phyloP scores from a whole-genome alignment of 2,888 invertebrate species.

The Dryobotodes eremita region DNA sequence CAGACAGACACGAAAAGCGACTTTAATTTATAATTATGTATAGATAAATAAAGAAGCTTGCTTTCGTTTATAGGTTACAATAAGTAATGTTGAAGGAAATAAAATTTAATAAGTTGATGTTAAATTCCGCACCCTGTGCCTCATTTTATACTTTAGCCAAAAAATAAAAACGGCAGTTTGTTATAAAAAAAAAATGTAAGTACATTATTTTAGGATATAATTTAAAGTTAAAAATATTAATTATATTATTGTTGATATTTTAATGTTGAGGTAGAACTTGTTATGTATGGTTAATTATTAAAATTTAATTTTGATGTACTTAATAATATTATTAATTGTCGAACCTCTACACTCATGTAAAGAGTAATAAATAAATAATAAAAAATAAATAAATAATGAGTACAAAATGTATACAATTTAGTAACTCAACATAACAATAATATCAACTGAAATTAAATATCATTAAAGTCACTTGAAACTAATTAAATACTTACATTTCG shows the following conservation, averaged over 20 bases:
- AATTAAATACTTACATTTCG: constrained; percentile 84
- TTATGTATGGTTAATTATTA: neutral
- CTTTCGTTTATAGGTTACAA: neutral
- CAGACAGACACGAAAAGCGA: neutral
- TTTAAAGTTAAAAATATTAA: neutral
- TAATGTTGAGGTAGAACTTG: neutral
- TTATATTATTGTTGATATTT: neutral
- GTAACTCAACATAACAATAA: neutral
- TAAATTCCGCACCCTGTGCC: neutral
- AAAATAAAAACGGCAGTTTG: neutral
- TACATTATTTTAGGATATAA: neutral
- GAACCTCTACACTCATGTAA: neutral
- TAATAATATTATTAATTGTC: neutral
- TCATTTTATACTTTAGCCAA: neutral
- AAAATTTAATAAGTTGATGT: too few species aligned
- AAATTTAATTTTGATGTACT: neutral
- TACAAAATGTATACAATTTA: neutral
- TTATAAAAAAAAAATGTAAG: too few species aligned
- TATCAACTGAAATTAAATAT: too few species aligned
- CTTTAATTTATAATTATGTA: neutral
- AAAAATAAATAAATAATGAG: neutral
- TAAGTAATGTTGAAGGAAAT: neutral
- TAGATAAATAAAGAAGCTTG: neutral
- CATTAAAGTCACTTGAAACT: neutral
- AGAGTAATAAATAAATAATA: neutral